These are phyloP conservation scores for Mythimna pallens DNA, from an alignment of 2,888 invertebrate genomes.

Conservation along the genomic window DNA sequence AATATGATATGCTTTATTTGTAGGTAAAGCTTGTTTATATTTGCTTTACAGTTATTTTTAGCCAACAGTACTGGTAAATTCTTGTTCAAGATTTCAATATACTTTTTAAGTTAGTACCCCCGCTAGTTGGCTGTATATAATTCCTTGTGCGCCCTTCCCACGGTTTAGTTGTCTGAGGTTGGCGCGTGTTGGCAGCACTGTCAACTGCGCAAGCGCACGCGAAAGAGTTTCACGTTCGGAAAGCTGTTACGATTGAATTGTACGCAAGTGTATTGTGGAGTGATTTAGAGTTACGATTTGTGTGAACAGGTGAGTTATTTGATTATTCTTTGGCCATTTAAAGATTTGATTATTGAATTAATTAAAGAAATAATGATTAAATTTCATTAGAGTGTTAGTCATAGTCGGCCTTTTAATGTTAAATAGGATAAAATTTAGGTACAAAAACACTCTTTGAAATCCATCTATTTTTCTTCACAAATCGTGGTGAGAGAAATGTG, in stretches of 20 bases:
- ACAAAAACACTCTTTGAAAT: background rate
- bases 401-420: no score
- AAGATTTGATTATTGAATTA: background rate
- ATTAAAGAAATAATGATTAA: background rate
- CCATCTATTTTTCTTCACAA: no score
- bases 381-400: background rate
- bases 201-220: slow-evolving; percentile 70
- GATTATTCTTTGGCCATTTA: background rate
- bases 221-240: slow-evolving; percentile 45
- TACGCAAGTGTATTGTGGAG: slow-evolving; percentile 45
- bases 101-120: slow-evolving; percentile 65
- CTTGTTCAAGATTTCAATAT: slow-evolving; percentile 25
- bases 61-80: background rate
- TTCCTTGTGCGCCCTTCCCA: slow-evolving; percentile 74
- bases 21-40: background rate
- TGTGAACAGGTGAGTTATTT: slow-evolving; percentile 41
- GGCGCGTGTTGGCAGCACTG: slow-evolving; percentile 63
- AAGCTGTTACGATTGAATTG: slow-evolving; percentile 43
- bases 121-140: slow-evolving; percentile 74
- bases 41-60: background rate
- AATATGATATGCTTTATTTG: background rate
- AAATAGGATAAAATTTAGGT: no score
- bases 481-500: no score
- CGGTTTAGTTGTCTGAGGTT: slow-evolving; percentile 74
- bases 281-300: slow-evolving; percentile 39